Conservation (phyloP, 2,113 vertebrate species). For the Chionomys nivalis region DNA sequence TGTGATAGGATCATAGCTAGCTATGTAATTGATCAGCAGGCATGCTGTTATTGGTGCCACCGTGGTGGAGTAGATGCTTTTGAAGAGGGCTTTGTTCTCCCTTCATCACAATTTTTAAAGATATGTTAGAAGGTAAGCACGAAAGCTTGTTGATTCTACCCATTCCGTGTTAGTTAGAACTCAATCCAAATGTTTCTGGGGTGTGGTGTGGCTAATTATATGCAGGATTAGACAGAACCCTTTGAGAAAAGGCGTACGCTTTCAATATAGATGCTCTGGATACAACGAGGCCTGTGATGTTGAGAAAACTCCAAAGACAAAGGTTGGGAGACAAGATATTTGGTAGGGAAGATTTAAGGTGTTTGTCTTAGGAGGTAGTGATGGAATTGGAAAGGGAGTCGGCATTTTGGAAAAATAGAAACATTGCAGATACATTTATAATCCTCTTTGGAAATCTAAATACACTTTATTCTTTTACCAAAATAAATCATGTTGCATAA, state of each 20-base stretch:
- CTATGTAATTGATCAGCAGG: neutral
- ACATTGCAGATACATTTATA: neutral
- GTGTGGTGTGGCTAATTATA: neutral
- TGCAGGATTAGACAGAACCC: neutral
- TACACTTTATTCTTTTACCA: neutral
- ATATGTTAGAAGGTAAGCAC: neutral
- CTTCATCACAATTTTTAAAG: neutral
- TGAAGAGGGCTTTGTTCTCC: neutral
- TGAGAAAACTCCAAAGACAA: slow-evolving; percentile 3
- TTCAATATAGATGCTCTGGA: neutral
- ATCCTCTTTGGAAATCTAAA: neutral
- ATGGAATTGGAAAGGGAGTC: neutral
- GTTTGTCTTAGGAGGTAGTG: neutral
- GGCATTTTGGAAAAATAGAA: neutral
- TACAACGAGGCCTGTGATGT: neutral
- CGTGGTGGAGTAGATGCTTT: neutral
- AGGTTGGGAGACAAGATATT: neutral
- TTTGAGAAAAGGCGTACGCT: neutral
- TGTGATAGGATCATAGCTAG: neutral
- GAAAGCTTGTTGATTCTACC: neutral
- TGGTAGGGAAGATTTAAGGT: neutral
- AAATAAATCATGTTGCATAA: slow-evolving; percentile 7
- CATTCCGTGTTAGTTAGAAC: neutral
- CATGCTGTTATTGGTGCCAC: neutral
- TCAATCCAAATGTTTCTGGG: neutral